Conservation (phyloP, 2,888 invertebrate species). For the Hydropsyche betteni region DNA sequence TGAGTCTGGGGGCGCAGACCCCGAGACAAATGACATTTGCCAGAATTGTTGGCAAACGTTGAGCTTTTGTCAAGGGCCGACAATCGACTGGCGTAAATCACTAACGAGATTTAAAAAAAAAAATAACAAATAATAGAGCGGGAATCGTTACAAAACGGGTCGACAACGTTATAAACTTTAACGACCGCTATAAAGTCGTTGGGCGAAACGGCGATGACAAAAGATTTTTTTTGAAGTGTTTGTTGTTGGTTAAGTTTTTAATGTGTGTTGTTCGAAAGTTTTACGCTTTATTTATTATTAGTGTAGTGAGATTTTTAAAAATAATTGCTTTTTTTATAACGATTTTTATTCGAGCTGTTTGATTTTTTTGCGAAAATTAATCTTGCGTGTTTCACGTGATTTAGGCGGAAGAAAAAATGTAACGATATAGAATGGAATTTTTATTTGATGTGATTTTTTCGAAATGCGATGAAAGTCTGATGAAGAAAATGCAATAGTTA, state of each 20-base stretch:
- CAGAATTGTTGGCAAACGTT: conserved; percentile 32
- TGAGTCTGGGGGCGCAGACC: conserved; percentile 13
- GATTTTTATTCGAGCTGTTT: no score
- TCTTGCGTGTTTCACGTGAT: no score
- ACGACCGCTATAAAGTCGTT: conserved; percentile 16
- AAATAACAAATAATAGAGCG: conserved; percentile 8
- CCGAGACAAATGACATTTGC: conserved; percentile 32
- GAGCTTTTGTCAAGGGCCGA: conserved; percentile 34
- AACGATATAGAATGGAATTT: no score
- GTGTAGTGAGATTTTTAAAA: no score
- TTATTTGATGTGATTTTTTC: no score
- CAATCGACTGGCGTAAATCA: conserved; percentile 25
- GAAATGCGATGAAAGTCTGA: no score
- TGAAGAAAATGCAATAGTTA: no score
- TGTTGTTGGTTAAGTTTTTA: neutral
- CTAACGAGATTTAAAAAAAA: conserved; percentile 13
- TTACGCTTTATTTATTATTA: no score
- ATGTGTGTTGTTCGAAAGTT: no score
- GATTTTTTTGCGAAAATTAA: no score
- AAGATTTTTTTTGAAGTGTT: neutral
- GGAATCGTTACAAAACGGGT: neutral
- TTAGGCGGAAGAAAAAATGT: no score
- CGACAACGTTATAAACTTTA: neutral
- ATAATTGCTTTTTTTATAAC: no score
- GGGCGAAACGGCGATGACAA: neutral